phyloP scores from a whole-genome alignment of 37 sponge, comb jelly and placozoan species.

The Tethya wilhelma region DNA sequence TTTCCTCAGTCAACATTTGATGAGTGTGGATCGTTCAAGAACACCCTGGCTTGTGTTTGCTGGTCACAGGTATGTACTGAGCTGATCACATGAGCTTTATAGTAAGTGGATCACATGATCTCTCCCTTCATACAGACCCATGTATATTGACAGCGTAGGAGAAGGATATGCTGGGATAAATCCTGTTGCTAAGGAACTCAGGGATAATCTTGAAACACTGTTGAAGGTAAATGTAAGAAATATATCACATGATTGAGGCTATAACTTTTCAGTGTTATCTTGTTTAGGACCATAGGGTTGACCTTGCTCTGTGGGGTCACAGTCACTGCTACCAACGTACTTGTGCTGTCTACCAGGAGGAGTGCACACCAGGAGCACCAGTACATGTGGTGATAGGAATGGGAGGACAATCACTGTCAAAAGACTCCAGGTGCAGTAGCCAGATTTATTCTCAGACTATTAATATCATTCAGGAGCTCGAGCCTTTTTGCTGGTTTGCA shows the following conservation, averaged over 20 bases:
- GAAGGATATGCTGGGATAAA: neutral
- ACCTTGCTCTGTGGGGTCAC: constrained; percentile 81
- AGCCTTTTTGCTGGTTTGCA: too few species aligned
- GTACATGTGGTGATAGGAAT: constrained; percentile 65
- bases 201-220: constrained; percentile 55
- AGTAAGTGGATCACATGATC: too few species aligned
- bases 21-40: constrained; percentile 54
- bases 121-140: constrained; percentile 47
- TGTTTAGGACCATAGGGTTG: constrained; percentile 56
- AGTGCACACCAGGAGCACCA: constrained; percentile 42
- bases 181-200: constrained; percentile 38
- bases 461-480: too few species aligned
- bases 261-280: too few species aligned
- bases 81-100: neutral
- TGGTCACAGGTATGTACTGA: constrained; percentile 70
- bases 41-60: constrained; percentile 86
- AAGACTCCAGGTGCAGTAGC: too few species aligned
- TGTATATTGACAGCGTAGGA: constrained; percentile 80
- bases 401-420: constrained; percentile 50
- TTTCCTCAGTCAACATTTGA: constrained; percentile 58
- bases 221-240: constrained; percentile 34
- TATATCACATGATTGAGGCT: too few species aligned
- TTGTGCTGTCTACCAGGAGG: constrained; percentile 66
- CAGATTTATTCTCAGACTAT: too few species aligned
- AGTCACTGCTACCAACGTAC: constrained; percentile 83